phyloP scores from a whole-genome alignment of 2,888 invertebrate genomes.

The Acronicta leporina region DNA sequence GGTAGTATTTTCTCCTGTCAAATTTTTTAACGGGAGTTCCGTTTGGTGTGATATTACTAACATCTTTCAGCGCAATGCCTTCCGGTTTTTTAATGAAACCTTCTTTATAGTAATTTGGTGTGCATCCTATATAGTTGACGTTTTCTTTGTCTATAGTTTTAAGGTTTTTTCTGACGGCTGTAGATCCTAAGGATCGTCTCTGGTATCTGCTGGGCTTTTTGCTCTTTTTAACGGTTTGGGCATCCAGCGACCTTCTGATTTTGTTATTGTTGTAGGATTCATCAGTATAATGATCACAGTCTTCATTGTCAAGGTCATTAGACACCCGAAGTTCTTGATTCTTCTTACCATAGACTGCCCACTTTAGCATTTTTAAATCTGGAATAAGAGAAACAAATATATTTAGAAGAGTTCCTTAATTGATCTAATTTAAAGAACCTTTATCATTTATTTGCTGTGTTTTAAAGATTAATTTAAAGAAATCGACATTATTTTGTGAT shows the following conservation, averaged over 20 bases:
- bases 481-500: no score
- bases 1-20: conserved; percentile 73
- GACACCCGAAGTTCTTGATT: conserved; percentile 73
- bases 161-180: conserved; percentile 75
- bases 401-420: no score
- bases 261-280: conserved; percentile 66
- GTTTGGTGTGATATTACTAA: conserved; percentile 90
- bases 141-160: conserved; percentile 84
- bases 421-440: no score
- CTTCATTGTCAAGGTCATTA: conserved; percentile 64
- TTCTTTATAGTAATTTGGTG: conserved; percentile 90
- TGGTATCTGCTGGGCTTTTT: conserved; percentile 85
- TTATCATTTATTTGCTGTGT: no score
- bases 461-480: no score
- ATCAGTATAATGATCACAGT: conserved; percentile 62
- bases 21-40: conserved; percentile 76
- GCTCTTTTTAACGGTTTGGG: conserved; percentile 79
- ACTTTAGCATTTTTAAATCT: conserved; percentile 89
- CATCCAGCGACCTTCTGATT: conserved; percentile 78
- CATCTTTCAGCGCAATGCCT: conserved; percentile 87
- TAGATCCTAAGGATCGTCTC: conserved; percentile 79
- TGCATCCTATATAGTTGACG: conserved; percentile 85
- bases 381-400: conserved; percentile 61
- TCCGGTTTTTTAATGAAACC: conserved; percentile 88
- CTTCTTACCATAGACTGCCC: conserved; percentile 88